Evolutionary conservation across 2,113 vertebrate genomes (phyloP).

Genomic region (Protomyctophum bolini): DNA sequence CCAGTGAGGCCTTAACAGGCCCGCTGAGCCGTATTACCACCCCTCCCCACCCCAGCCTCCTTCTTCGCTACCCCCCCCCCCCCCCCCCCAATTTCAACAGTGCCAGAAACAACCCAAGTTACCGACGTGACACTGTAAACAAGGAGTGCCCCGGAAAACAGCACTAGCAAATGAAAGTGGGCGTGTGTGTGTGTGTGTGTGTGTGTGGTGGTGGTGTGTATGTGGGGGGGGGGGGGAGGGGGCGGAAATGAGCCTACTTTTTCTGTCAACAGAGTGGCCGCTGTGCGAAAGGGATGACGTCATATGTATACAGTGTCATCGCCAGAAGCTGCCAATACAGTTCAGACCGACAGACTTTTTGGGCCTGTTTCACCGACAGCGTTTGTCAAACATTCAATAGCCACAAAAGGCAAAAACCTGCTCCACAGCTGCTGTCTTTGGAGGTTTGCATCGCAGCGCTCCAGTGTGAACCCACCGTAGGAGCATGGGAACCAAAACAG

Average conservation of each 20-base stretch:
- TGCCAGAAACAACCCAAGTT: conserved; percentile 67
- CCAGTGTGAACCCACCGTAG: conserved; percentile 16
- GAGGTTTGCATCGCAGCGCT: conserved; percentile 23
- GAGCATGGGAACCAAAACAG: conserved; percentile 12
- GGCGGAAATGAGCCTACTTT: conserved; percentile 61
- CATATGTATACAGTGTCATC: conserved; percentile 61
- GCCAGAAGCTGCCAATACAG: conserved; percentile 44
- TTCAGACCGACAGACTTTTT: conserved; percentile 48
- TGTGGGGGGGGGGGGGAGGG: conserved; percentile 1
- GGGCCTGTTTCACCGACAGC: conserved; percentile 45
- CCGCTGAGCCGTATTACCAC: conserved; percentile 50
- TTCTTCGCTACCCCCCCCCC: conserved; percentile 29
- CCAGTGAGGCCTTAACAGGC: conserved; percentile 69
- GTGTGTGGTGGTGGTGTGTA: conserved; percentile 1
- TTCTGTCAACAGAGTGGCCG: conserved; percentile 61
- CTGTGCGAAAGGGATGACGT: conserved; percentile 56
- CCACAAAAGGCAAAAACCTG: conserved; percentile 51
- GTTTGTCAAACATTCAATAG: conserved; percentile 52
- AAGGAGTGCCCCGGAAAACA: conserved; percentile 65
- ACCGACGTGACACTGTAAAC: conserved; percentile 66
- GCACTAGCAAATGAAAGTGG: conserved; percentile 37
- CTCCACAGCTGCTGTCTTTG: conserved; percentile 45
- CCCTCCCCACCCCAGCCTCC: conserved; percentile 20
- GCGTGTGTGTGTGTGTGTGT: conserved; percentile 36
- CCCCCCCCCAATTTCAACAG: conserved; percentile 32